Percentiles rank a stretch among this genome's conserved stretches.
Evolutionary conservation across 1,140 invertebrate species (phyloP).

Genomic region (Papilio polytes): DNA sequence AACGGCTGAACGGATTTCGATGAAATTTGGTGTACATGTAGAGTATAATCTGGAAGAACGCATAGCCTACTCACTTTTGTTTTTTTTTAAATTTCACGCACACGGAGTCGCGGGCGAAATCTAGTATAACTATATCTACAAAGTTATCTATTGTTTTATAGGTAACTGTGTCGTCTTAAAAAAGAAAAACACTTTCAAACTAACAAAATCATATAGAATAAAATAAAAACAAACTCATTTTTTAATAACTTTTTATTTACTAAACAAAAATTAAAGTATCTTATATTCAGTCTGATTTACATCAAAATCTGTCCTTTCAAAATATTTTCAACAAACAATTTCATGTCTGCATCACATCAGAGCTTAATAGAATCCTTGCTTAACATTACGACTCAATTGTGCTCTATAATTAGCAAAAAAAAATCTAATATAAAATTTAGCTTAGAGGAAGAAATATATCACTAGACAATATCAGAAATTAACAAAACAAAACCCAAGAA

Average conservation of each 20-base stretch:
- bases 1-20: no score
- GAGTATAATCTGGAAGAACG: no score
- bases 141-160: no score
- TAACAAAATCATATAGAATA: no score
- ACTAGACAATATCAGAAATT: slow-evolving; percentile 35
- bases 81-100: no score
- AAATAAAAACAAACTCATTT: slow-evolving; percentile 51
- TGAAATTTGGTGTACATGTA: no score
- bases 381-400: slow-evolving; percentile 40
- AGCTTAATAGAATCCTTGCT: slow-evolving; percentile 35
- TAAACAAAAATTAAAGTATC: slow-evolving; percentile 73
- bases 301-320: slow-evolving; percentile 71
- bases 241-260: slow-evolving; percentile 69
- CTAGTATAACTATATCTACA: no score
- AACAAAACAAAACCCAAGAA: slow-evolving; percentile 35
- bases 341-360: slow-evolving; percentile 46
- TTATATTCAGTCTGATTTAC: slow-evolving; percentile 78
- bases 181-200: no score
- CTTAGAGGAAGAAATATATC: slow-evolving; percentile 25
- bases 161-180: no score
- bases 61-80: no score
- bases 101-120: no score
- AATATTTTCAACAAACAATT: slow-evolving; percentile 63
- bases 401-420: slow-evolving; percentile 30
- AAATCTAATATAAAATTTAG: slow-evolving; percentile 26